Conservation (phyloP, 2,888 invertebrate species). For the Scaptomyza polygonia region DNA sequence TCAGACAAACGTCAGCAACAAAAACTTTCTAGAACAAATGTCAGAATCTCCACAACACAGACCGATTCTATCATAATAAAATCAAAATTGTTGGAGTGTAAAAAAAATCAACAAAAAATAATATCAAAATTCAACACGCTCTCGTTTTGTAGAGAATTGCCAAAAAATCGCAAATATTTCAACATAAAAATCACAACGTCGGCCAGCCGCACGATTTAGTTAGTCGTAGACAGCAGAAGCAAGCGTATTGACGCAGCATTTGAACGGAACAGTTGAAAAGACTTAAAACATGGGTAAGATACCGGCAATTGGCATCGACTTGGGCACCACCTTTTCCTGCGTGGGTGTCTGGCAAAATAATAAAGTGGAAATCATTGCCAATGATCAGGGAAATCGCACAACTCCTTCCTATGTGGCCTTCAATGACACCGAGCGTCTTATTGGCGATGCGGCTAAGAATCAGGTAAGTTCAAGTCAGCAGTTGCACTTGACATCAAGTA, state of each 20-base stretch:
- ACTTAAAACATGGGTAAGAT: constrained; percentile 81
- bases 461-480: constrained; percentile 85
- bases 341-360: constrained; percentile 94
- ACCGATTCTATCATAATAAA: constrained; percentile 5
- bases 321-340: constrained; percentile 95
- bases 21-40: constrained; percentile 56
- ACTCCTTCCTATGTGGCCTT: constrained; percentile 95
- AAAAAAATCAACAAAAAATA: constrained; percentile 36
- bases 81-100: constrained; percentile 46
- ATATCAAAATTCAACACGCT: constrained; percentile 11
- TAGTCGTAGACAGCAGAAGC: constrained; percentile 19
- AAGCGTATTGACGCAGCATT: constrained; percentile 4
- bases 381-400: constrained; percentile 94
- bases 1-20: constrained; percentile 37
- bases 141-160: constrained; percentile 39
- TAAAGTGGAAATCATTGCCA: constrained; percentile 93
- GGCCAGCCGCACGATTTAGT: constrained; percentile 42
- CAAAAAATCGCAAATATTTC: constrained; percentile 32
- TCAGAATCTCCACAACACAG: constrained; percentile 51
- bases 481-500: constrained; percentile 20
- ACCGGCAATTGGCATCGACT: constrained; percentile 90
- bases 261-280: constrained; percentile 1
- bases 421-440: constrained; percentile 92
- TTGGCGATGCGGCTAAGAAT: constrained; percentile 94
- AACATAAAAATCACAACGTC: constrained; percentile 51